phyloP scores from a whole-genome alignment of 2,888 invertebrate species.

The Omphaloscelis lunosa region DNA sequence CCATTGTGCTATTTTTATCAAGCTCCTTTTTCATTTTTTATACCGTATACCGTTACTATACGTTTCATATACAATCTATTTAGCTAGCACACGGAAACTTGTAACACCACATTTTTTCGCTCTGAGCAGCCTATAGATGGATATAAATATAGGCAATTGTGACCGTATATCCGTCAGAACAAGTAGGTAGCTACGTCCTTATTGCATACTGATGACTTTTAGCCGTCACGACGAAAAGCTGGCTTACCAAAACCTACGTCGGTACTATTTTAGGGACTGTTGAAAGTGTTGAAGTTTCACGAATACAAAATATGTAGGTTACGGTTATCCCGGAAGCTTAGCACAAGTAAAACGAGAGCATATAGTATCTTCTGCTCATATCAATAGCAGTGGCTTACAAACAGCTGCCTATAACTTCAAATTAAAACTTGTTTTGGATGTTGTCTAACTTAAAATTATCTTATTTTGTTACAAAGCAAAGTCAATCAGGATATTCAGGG shows the following conservation, averaged over 20 bases:
- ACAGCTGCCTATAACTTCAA: slow-evolving; percentile 4
- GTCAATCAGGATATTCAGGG: slow-evolving; percentile 2
- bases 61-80: slow-evolving; percentile 45
- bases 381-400: slow-evolving; percentile 25
- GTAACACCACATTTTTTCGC: slow-evolving; percentile 56
- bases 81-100: slow-evolving; percentile 49
- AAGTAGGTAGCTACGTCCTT: background rate
- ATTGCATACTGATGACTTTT: slow-evolving; percentile 3
- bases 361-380: slow-evolving; percentile 40
- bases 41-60: slow-evolving; percentile 59
- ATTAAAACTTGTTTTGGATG: slow-evolving; percentile 32
- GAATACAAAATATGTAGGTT: slow-evolving; percentile 55
- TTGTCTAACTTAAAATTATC: background rate
- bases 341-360: slow-evolving; percentile 45
- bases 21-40: slow-evolving; percentile 60
- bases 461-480: slow-evolving; percentile 16
- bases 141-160: slow-evolving; percentile 19
- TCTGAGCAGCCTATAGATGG: background rate
- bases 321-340: slow-evolving; percentile 59
- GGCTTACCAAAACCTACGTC: background rate
- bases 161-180: background rate
- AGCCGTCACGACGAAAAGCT: background rate
- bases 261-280: slow-evolving; percentile 56
- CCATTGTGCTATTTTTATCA: slow-evolving; percentile 75
- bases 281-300: slow-evolving; percentile 30